phyloP scores from a whole-genome alignment of 2,797 vertebrate species.

The Rhinoraja longicauda region DNA sequence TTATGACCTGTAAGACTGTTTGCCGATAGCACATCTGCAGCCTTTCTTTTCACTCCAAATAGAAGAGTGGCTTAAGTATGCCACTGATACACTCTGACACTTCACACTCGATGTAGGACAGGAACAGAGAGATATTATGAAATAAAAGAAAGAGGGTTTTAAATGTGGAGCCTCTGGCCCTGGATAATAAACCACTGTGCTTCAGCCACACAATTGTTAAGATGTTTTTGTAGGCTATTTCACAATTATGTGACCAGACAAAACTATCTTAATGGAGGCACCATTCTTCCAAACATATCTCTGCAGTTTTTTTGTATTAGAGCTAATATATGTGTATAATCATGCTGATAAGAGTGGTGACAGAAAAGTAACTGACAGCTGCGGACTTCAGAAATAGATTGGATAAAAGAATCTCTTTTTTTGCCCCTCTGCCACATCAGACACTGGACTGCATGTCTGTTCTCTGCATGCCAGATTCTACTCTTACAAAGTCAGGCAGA shows the following conservation, averaged over 20 bases:
- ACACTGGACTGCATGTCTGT: slow-evolving; percentile 46
- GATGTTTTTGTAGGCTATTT: slow-evolving; percentile 48
- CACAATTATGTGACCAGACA: slow-evolving; percentile 48
- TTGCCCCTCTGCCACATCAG: slow-evolving; percentile 43
- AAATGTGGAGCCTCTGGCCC: slow-evolving; percentile 50
- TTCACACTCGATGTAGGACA: slow-evolving; percentile 44
- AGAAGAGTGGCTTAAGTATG: slow-evolving; percentile 46
- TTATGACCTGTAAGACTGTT: slow-evolving; percentile 42
- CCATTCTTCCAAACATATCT: slow-evolving; percentile 41
- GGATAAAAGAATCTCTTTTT: slow-evolving; percentile 42
- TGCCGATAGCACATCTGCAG: slow-evolving; percentile 40
- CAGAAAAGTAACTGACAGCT: slow-evolving; percentile 51
- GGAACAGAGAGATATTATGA: slow-evolving; percentile 44
- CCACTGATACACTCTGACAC: slow-evolving; percentile 42
- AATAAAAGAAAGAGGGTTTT: slow-evolving; percentile 44
- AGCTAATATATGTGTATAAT: slow-evolving; percentile 47
- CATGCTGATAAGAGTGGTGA: slow-evolving; percentile 51
- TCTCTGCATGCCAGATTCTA: slow-evolving; percentile 41
- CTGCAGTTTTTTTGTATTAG: slow-evolving; percentile 42
- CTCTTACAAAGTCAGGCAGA: slow-evolving; percentile 42
- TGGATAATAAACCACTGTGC: slow-evolving; percentile 46
- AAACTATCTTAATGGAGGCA: slow-evolving; percentile 42
- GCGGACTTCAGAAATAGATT: slow-evolving; percentile 46
- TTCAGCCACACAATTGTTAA: slow-evolving; percentile 46
- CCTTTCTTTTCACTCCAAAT: slow-evolving; percentile 46